A percentile compares a stretch with the other conserved stretches of the same genome.
Evolutionary conservation across 2,113 vertebrate species (phyloP).

Genomic region (Calyptomena viridis): DNA sequence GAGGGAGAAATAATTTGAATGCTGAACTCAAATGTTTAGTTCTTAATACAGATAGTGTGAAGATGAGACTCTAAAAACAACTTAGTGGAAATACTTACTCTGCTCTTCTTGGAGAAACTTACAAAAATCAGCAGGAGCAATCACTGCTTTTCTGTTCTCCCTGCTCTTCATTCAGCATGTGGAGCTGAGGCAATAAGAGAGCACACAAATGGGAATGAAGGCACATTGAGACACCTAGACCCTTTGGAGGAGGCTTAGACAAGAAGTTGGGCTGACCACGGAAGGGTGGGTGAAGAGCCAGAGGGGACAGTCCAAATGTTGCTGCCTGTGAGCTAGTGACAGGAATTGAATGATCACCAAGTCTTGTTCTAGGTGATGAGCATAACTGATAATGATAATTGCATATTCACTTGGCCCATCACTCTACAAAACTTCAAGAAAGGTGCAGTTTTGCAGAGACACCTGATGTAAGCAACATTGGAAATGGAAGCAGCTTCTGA

Average conservation of each 20-base stretch:
- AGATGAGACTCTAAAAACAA: not conserved
- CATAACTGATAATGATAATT: not conserved
- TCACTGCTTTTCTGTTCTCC: not conserved
- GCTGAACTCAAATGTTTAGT: not conserved
- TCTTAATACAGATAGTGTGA: not conserved
- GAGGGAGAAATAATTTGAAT: not conserved
- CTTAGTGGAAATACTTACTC: not conserved
- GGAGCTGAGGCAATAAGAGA: not conserved
- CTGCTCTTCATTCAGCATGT: not conserved
- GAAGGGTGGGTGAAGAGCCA: not conserved
- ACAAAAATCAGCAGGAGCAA: not conserved
- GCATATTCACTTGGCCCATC: not conserved
- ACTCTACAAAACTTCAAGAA: not conserved
- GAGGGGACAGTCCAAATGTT: not conserved
- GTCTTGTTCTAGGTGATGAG: accelerated
- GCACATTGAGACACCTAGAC: accelerated
- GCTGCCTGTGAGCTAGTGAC: not conserved
- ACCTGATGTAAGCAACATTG: not conserved
- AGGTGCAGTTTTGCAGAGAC: not conserved
- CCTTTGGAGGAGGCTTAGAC: not conserved
- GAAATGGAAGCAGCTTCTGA: not conserved
- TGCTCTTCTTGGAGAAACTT: not conserved
- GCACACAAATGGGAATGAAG: not conserved
- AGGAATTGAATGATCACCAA: not conserved
- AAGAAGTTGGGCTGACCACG: not conserved